Evolutionary conservation across 2,888 invertebrate species (phyloP).

Genomic region (Onthophagus sagittarius): DNA sequence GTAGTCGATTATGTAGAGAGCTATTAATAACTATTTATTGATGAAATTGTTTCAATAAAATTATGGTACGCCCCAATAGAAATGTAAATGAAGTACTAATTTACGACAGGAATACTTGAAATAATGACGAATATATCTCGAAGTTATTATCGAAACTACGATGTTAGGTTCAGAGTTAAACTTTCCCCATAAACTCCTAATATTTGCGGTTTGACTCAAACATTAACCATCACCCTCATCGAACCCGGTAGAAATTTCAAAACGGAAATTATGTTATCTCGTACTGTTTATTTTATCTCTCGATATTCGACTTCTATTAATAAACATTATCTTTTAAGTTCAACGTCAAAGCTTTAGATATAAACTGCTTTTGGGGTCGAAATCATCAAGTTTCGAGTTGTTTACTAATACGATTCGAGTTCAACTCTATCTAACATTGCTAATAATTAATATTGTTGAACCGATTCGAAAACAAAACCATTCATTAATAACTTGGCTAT

Average conservation of each 20-base stretch:
- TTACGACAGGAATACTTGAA: background rate
- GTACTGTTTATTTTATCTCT: background rate
- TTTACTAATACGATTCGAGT: too few species aligned
- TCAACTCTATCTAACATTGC: background rate
- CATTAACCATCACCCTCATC: background rate
- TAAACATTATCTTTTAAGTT: background rate
- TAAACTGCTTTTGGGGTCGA: background rate
- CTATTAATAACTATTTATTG: too few species aligned
- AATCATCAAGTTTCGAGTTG: background rate
- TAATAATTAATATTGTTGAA: background rate
- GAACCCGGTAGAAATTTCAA: background rate
- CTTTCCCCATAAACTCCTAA: background rate
- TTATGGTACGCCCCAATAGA: too few species aligned
- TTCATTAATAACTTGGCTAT: too few species aligned
- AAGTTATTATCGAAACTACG: background rate
- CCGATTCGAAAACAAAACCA: too few species aligned
- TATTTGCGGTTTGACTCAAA: background rate
- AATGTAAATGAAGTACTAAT: background rate
- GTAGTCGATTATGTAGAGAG: background rate
- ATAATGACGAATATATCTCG: background rate
- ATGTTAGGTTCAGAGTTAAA: background rate
- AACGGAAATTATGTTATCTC: background rate
- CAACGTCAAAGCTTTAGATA: background rate
- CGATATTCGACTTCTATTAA: background rate
- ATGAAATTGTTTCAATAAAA: too few species aligned